A percentile compares a stretch with the other conserved stretches of the same genome.
Evolutionary conservation across 2,113 vertebrate species (phyloP).

Genomic region (Tetrax tetrax): DNA sequence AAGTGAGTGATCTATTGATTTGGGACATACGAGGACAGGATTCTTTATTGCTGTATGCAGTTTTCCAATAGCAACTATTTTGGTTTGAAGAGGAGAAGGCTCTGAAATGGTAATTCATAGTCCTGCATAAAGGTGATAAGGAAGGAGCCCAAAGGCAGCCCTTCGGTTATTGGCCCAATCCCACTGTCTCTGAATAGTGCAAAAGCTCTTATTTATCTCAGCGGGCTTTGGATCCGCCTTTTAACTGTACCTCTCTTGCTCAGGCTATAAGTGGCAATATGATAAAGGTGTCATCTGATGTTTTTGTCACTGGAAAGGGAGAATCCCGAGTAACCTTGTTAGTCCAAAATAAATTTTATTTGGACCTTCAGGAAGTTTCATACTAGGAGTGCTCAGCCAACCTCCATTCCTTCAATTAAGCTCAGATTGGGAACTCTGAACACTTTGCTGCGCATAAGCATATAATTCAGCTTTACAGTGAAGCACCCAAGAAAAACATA

Average conservation of each 20-base stretch:
- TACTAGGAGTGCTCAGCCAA: not conserved
- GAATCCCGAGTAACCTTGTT: not conserved
- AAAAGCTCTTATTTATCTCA: not conserved
- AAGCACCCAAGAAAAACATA: not conserved
- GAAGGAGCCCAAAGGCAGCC: not conserved
- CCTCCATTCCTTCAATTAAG: not conserved
- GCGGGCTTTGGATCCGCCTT: not conserved
- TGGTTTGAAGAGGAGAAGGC: not conserved
- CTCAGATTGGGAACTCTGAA: not conserved
- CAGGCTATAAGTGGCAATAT: not conserved
- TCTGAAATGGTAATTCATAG: not conserved
- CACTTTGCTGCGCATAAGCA: not conserved
- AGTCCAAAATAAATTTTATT: not conserved
- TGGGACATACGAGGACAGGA: not conserved
- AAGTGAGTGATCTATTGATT: slow-evolving; percentile 24
- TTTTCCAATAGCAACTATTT: not conserved
- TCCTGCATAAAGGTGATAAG: not conserved
- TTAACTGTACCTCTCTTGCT: not conserved
- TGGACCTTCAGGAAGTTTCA: not conserved
- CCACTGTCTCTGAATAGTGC: not conserved
- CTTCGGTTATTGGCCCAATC: not conserved
- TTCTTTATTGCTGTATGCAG: not conserved
- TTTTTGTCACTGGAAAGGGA: not conserved
- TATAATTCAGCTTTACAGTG: not conserved
- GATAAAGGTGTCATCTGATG: not conserved